Base-by-base conservation (phyloP, 2,113 vertebrate genomes). In the Scopus umbretta region DNA sequence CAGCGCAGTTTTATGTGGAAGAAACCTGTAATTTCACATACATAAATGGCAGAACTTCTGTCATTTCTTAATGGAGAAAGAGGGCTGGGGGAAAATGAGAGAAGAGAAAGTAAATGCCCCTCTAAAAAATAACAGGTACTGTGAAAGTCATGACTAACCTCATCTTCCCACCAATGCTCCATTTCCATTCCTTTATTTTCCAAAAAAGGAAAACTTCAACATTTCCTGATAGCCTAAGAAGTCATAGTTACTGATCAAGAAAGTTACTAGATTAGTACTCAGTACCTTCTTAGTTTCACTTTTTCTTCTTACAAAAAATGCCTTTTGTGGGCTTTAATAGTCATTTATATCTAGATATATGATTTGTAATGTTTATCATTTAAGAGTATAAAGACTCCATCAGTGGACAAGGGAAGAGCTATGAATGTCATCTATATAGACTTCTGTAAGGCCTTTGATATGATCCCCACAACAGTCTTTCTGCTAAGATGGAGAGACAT, bases 1-100 rank as follows among this genome's bases (percentile, higher is more conserved):
- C 4, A 63, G 8, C 68, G 26, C 11, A 19, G 73, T 68, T 68
- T 72, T 58, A 32, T 23, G 27, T 52, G 9, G 19, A 86, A 71
- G 22, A 52, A 53, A 6, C 3, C 26, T 49, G 13, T 30, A 23
- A 11, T 38, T 56, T 6, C 6, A 36, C 3, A 61, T 43, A 80
- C 5, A 32, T 16, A 84, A 73, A 59, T 6, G 12, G 6, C 18
- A 90, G 40, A 65, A 58, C 4, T 76, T 42, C 8, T 30, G 13
- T 53, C 6, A 0, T 32, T 5, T 34, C 43, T 86, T 52, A 47
- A 67, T 19, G 36, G 13, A 53, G 29, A 38, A 49, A 43, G 13
- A 16, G 16, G 3, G 0, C 2, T 5, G 3, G 1, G 9, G 5
- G 1, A 5, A 5, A 23, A 22, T 5, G 10, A 26, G 9, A 22